Evolutionary conservation across 2,113 vertebrate species (phyloP), one percentile per base, ranked within the genome.

Genomic region (Corydoras maculifer): DNA sequence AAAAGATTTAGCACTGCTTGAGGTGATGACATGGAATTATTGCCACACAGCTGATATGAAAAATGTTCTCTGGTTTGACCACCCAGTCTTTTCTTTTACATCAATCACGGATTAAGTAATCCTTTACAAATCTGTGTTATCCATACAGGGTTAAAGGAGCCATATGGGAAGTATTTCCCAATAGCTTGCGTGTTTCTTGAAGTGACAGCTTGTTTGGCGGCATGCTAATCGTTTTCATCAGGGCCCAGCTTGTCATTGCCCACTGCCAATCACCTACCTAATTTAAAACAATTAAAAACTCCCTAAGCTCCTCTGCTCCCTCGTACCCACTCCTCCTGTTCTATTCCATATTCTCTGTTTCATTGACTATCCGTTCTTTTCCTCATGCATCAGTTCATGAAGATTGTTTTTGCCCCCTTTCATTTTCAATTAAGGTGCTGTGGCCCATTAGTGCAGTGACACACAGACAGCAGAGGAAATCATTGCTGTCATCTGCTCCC

Each of bases 401-500:
- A 14, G 31, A 3, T 43, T n/a, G 11, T 59, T 69, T 49, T 62
- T 54, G 60, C 73, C 58, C 80, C 86, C 84, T 85, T 86, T 86
- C 82, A 64, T 85, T 87, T 83, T 80, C 79, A 82, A 80, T 88
- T 87, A 89, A 87, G 87, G 86, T 84, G 32, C 87, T 85, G 86
- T 79, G 82, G 86, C 88, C 93, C 91, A 92, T 91, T 91, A 92
- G 88, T 81, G 81, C 84, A 82, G 86, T 92, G 91, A 94, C 91
- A 92, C 86, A 83, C 82, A 87, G 78, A 84, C 78, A 79, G 32
- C 83, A 86, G 86, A 90, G 73, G 87, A 91, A 91, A 92, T 92
- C 88, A 89, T 88, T 88, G 82, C 88, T 89, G 90, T 92, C 92
- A 92, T 92, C 90, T 91, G 91, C 86, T 91, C 82, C 87, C 88